Base-by-base conservation (phyloP, 2,888 invertebrate genomes). In the Axea sp. region DNA sequence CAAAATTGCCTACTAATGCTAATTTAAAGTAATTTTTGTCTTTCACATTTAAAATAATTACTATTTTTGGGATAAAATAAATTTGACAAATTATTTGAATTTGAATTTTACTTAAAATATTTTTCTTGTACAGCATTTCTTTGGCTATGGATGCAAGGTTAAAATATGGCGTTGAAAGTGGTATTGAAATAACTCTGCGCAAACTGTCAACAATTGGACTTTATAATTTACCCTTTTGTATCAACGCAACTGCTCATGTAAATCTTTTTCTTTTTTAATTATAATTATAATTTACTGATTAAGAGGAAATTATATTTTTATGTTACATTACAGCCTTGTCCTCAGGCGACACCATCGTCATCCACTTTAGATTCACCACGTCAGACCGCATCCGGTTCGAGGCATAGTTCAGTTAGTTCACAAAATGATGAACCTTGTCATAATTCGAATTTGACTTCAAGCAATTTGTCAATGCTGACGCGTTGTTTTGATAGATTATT, bases 101-200 rank as follows among this genome's bases (percentile, higher is more conserved):
- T n/a, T n/a, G n/a, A n/a, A n/a, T n/a, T n/a, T n/a, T n/a, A n/a
- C n/a, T n/a, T 19, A 19, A 24, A 24, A 24, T 24, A 24, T 24
- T 24, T 24, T 49, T n/a, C n/a, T n/a, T n/a, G n/a, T n/a, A 15
- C 76, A 90, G 91, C 14, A 90, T 91, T 75, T 93, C 93, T 0
- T 90, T 92, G 76, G 93, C 94, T 1, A 89, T 94, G 84, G 95
- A 95, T 87, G 90, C 93, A 6, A 91, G 97, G 35, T 88, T 96
- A 30, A 95, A 96, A 83, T 91, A 91, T 76, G 95, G 95, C 0
- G 92, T 96, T 6, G 94, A 95, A 79, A 91, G 92, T 24, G 91
- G 91, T 55, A 92, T 95, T 8, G 96, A 96, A 86, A 92, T 95
- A 11, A 90, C 92, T 33, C 88, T 94, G 9, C 91, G 94, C 68